These are phyloP conservation scores for Exocentrus adspersus DNA, from an alignment of 2,888 invertebrate genomes.

Conservation along the genomic window DNA sequence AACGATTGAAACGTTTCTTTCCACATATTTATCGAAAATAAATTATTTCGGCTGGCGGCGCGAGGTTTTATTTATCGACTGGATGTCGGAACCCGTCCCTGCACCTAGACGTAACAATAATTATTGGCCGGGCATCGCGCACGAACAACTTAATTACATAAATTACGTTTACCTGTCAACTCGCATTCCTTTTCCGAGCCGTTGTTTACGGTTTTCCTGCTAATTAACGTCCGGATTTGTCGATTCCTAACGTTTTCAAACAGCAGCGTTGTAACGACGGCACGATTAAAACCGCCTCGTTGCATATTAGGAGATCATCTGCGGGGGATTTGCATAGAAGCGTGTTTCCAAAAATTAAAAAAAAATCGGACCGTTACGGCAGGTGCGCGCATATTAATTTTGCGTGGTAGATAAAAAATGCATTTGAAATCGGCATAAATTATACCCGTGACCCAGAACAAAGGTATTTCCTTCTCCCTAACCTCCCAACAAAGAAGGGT, in stretches of 20 bases:
- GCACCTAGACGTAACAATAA: constrained; percentile 24
- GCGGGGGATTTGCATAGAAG: not conserved
- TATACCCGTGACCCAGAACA: no score
- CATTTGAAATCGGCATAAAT: no score
- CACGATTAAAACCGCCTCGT: no score
- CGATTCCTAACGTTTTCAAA: no score
- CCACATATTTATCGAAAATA: constrained; percentile 20
- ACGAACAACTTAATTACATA: constrained; percentile 41
- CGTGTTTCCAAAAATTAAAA: not conserved
- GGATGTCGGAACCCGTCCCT: constrained; percentile 18
- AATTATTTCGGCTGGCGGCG: no score
- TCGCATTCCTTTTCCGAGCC: constrained; percentile 28
- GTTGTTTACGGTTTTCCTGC: constrained; percentile 35
- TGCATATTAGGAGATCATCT: not conserved
- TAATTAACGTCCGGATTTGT: constrained; percentile 35
- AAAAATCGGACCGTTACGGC: not conserved
- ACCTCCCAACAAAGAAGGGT: no score
- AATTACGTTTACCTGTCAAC: constrained; percentile 35
- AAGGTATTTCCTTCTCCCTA: no score
- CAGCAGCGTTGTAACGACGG: constrained; percentile 19
- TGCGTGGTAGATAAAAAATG: no score
- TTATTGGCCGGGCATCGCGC: constrained; percentile 31
- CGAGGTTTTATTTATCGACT: no score
- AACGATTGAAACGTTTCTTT: constrained; percentile 22
- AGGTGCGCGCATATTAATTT: no score